Percentiles rank a stretch among this genome's conserved stretches.
phyloP scores from a whole-genome alignment of 2,797 vertebrate genomes.

The Eleutherodactylus coqui region DNA sequence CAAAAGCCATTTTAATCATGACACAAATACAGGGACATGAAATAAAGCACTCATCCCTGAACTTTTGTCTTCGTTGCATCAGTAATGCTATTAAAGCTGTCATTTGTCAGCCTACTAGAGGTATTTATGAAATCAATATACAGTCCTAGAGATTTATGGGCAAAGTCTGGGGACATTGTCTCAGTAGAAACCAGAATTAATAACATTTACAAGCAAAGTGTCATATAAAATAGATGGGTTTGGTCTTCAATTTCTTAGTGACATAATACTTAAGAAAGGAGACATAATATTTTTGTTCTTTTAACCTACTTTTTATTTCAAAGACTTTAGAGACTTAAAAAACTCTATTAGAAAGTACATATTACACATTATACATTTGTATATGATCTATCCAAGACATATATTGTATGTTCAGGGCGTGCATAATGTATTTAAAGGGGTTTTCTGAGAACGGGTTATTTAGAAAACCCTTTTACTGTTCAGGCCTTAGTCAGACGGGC shows the following conservation, averaged over 20 bases:
- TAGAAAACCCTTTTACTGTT: background rate
- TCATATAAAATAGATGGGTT: constrained; percentile 69
- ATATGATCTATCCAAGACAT: background rate
- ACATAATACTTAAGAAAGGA: constrained; percentile 22
- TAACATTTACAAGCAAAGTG: constrained; percentile 78
- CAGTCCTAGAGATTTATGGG: constrained; percentile 74
- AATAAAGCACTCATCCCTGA: constrained; percentile 59
- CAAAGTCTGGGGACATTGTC: constrained; percentile 69
- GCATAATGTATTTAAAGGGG: background rate
- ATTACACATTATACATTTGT: background rate
- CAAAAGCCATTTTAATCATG: constrained; percentile 50
- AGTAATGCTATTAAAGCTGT: constrained; percentile 68
- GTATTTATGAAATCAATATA: constrained; percentile 83
- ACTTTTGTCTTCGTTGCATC: constrained; percentile 63
- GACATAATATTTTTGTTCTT: background rate
- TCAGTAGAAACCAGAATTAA: constrained; percentile 81
- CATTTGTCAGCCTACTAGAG: constrained; percentile 74
- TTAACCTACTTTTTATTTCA: background rate
- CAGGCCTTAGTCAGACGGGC: no score
- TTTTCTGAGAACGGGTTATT: background rate
- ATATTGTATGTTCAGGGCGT: no score
- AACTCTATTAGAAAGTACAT: background rate
- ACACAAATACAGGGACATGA: constrained; percentile 62
- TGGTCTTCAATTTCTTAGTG: constrained; percentile 51
- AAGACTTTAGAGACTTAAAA: background rate